Evolutionary conservation across 2,797 vertebrate genomes (phyloP).

Genomic region (Pseudochaenichthys georgianus): DNA sequence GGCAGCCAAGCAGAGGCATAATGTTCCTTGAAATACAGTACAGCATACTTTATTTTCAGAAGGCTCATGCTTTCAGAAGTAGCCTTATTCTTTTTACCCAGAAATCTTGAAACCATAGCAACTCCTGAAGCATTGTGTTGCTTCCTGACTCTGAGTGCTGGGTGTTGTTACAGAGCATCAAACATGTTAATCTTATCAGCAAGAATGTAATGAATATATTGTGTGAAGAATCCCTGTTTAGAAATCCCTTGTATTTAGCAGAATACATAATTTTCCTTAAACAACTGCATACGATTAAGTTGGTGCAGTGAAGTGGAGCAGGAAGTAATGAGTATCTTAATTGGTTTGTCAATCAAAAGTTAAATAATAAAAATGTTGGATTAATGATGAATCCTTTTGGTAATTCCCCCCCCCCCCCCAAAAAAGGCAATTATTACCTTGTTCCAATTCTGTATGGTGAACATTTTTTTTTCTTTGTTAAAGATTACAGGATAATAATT

Average conservation of each 20-base stretch:
- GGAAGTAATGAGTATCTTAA: neutral
- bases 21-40: conserved; percentile 71
- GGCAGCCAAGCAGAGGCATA: conserved; percentile 62
- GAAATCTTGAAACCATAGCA: conserved; percentile 20
- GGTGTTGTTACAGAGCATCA: neutral
- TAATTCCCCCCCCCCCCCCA: too few species aligned
- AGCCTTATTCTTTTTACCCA: conserved; percentile 20
- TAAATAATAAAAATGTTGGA: neutral
- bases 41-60: conserved; percentile 64
- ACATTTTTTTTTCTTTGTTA: neutral
- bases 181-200: neutral
- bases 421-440: neutral
- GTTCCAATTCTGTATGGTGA: too few species aligned
- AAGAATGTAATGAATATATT: too few species aligned
- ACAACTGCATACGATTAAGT: neutral
- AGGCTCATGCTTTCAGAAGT: conserved; percentile 10
- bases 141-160: neutral
- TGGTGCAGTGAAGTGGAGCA: neutral
- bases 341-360: neutral
- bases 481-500: neutral
- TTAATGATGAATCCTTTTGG: too few species aligned
- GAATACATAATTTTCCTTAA: neutral
- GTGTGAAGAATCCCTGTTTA: too few species aligned
- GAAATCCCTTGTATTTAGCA: neutral
- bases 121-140: neutral